Evolutionary conservation across 2,797 vertebrate species (phyloP).

Genomic region (Gymnoscopelus braueri): DNA sequence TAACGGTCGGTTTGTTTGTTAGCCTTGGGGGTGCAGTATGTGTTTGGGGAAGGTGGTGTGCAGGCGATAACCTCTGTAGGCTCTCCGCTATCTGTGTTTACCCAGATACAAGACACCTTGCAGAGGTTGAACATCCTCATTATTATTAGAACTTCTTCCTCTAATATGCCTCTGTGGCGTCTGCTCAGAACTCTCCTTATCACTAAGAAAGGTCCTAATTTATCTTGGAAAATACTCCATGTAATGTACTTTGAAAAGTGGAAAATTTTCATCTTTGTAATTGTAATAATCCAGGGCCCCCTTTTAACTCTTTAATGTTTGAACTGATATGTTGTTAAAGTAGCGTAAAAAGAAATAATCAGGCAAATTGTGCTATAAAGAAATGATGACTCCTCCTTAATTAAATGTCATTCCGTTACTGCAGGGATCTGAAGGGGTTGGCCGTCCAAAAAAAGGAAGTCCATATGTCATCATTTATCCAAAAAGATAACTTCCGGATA

Average conservation of each 20-base stretch:
- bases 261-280: constrained; percentile 72
- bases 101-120: constrained; percentile 76
- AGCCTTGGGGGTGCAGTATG: constrained; percentile 74
- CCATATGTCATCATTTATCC: constrained; percentile 69
- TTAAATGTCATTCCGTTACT: constrained; percentile 76
- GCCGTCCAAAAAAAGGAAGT: constrained; percentile 67
- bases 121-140: constrained; percentile 77
- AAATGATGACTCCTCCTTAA: constrained; percentile 72
- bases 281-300: constrained; percentile 62
- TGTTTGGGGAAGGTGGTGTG: constrained; percentile 70
- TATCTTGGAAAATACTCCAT: constrained; percentile 69
- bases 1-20: constrained; percentile 83
- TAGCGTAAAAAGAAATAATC: constrained; percentile 63
- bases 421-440: constrained; percentile 68
- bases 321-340: constrained; percentile 71
- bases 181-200: constrained; percentile 72
- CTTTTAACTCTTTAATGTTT: constrained; percentile 77
- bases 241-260: constrained; percentile 78
- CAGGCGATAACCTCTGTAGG: constrained; percentile 75
- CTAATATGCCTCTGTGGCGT: constrained; percentile 71
- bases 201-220: constrained; percentile 74
- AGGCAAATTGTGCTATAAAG: constrained; percentile 43
- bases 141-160: constrained; percentile 68
- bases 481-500: constrained; percentile 67
- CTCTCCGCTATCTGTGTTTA: constrained; percentile 78